Base-by-base conservation (phyloP, 2,113 vertebrate genomes). In the Apeltes quadracus region DNA sequence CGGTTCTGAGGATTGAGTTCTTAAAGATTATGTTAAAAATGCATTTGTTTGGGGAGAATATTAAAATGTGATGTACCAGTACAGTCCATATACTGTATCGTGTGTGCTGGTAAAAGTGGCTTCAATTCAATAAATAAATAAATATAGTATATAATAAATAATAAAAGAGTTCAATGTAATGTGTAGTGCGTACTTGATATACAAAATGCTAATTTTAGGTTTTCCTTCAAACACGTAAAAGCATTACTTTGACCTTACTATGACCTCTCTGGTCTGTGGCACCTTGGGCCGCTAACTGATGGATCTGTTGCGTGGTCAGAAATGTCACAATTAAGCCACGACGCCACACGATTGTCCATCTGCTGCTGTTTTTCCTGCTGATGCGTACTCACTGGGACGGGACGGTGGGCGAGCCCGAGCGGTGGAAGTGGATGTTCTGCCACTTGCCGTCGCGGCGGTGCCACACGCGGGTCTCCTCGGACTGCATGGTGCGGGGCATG, bases 401-500 rank as follows among this genome's bases (percentile, higher is more conserved):
- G 69, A 97, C 94, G 48, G 95, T 97, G 61, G 97, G 97, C 1
- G 97, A 96, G 77, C 97, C 97, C 4, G 97, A 99, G 85, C 97
- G 96, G 78, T 99, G 97, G 85, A 98, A 98, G 88, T 99, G 97
- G 80, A 99, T 96, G 43, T 98, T 99, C 91, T 98, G 97, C 97
- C 97, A 99, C 81, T 98, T 99, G 20, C 97, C 97, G 5, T 99
- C 97, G 0, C 96, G 96, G 72, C 97, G 97, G 82, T 98, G 97
- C 97, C 97, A 98, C 79, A 98, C 97, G 0, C 97, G 95, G 0
- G 97, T 99, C 83, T 99, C 97, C 91, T 99, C 97, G 0, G 97
- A 97, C 88, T 99, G 97, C 96, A 97, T 96, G 20, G 97, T 98
- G 87, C 96, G 96, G 15, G 97, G 97, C 95, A 96, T 95, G 15